phyloP scores from a whole-genome alignment of 2,888 invertebrate genomes.

The Apodemia mormo region DNA sequence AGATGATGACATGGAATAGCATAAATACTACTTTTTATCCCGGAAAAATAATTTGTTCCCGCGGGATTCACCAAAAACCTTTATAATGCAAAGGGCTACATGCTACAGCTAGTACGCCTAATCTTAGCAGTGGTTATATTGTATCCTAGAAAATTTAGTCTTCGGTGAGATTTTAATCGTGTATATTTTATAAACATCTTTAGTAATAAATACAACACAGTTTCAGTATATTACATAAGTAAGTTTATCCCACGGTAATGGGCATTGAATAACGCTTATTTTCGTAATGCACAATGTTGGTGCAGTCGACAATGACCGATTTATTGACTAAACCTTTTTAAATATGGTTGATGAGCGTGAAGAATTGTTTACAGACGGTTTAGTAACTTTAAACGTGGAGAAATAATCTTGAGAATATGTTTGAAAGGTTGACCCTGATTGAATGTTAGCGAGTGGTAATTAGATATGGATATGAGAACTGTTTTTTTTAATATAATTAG shows the following conservation, averaged over 20 bases:
- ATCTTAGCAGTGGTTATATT: too few species aligned
- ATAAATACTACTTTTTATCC: too few species aligned
- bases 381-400: not conserved
- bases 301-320: not conserved
- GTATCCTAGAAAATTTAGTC: too few species aligned
- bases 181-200: too few species aligned
- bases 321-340: conserved; percentile 15
- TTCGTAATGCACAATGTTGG: conserved; percentile 5
- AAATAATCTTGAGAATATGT: conserved; percentile 3
- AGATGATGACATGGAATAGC: too few species aligned
- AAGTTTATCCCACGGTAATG: not conserved
- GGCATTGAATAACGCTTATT: conserved; percentile 1
- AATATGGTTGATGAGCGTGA: conserved; percentile 10
- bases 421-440: not conserved
- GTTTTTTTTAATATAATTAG: too few species aligned
- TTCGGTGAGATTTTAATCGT: too few species aligned
- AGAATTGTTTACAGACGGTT: conserved; percentile 8
- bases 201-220: not conserved
- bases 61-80: too few species aligned
- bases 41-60: too few species aligned
- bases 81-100: too few species aligned
- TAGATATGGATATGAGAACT: not conserved
- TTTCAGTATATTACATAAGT: conserved; percentile 1
- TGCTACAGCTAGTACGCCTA: too few species aligned
- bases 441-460: not conserved